Conservation (phyloP, 2,888 invertebrate species). For the Eupithecia exiguata region DNA sequence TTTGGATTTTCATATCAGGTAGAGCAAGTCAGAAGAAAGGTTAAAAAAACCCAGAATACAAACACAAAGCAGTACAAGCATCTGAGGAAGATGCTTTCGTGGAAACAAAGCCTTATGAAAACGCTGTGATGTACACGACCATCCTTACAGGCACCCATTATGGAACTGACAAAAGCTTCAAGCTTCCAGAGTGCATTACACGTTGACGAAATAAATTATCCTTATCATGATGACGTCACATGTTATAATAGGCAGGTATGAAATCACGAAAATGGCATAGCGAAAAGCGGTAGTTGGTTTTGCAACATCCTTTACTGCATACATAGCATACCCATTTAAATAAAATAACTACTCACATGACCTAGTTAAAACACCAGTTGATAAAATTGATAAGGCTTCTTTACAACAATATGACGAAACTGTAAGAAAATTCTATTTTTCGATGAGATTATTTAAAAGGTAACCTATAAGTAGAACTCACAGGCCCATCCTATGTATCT, state of each 20-base stretch:
- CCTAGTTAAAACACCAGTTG: constrained; percentile 30
- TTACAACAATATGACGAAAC: constrained; percentile 30
- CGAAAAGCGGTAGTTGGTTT: not conserved
- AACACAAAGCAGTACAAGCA: no score
- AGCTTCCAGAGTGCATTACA: not conserved
- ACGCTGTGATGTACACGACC: not conserved
- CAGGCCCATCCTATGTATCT: not conserved
- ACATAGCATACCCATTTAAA: not conserved
- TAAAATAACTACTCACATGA: constrained; percentile 12
- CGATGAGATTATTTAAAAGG: constrained; percentile 24
- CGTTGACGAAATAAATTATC: not conserved
- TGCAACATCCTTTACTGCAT: not conserved
- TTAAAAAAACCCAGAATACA: no score
- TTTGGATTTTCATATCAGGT: no score
- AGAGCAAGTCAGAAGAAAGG: no score
- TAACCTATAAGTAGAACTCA: no score
- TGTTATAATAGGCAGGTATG: not conserved
- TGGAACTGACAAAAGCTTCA: not conserved
- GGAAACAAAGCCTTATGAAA: no score
- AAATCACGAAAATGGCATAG: not conserved
- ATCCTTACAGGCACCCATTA: no score
- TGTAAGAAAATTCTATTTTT: constrained; percentile 28
- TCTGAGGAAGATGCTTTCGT: no score
- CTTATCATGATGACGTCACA: not conserved
- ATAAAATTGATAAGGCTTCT: constrained; percentile 31